Base-by-base conservation (phyloP, 2,888 invertebrate species). In the Standfussiana lucernea region DNA sequence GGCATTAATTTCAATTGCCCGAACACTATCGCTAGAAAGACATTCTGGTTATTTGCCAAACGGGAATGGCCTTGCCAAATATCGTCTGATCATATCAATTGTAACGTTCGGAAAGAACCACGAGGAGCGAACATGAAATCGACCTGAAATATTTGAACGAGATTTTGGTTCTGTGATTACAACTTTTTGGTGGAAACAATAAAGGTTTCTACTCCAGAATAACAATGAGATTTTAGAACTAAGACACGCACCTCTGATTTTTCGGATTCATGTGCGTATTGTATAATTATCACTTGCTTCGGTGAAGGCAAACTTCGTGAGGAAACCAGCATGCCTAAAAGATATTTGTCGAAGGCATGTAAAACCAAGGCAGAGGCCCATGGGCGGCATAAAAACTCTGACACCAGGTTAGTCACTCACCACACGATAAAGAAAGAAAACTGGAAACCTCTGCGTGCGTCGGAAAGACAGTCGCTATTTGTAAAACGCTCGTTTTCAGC, bases 21-120 rank as follows among this genome's bases (percentile, higher is more conserved):
- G 61, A 73, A 81, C 78, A 82, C 75, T 82, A 83, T 88, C 87
- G 73, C 68, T 62, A 64, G 75, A 82, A 81, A 84, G 72, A 69
- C 73, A 61, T 85, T 88, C 68, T 88, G 87, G 83, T 86, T 74
- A 77, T 82, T 86, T 86, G 88, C 88, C 88, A 87, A 85, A 80
- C 78, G 78, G 62, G 75, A 72, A 84, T 65, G 76, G 67, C 83
- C 77, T 84, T 77, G 83, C 83, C 83, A 85, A 83, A 72, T 74
- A 74, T 80, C 78, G 35, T 72, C 65, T 72, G 75, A 79, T 78
- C 75, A 50, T 77, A 80, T 80, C 80, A 84, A 77, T 82, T 82
- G 82, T 70, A 68, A 73, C 64, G 65, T 40, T 61, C 64, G 61
- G 28, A 77, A 77, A 69, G 37, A 56, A 32, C 42, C 70, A 40